phyloP scores from a whole-genome alignment of 2,113 vertebrate species.

The Chascanopsetta lugubris region DNA sequence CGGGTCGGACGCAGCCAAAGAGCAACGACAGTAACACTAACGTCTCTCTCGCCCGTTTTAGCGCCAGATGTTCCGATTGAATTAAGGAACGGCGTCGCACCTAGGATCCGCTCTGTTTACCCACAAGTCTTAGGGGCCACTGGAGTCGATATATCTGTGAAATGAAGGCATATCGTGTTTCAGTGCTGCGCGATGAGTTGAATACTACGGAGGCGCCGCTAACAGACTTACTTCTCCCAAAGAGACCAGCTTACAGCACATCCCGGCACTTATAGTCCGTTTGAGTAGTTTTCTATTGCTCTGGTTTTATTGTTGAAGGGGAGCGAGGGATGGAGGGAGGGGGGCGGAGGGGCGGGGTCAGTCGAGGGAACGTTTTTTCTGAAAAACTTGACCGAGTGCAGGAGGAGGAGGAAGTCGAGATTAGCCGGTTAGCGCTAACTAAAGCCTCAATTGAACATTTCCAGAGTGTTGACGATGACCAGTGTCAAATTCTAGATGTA shows the following conservation, averaged over 20 bases:
- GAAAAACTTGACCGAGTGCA: slow-evolving; percentile 6
- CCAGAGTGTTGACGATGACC: slow-evolving; percentile 17
- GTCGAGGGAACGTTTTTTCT: slow-evolving; percentile 32
- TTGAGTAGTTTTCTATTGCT: slow-evolving; percentile 46
- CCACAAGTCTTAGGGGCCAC: slow-evolving; percentile 45
- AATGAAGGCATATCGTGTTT: slow-evolving; percentile 63
- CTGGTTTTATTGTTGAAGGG: slow-evolving; percentile 17
- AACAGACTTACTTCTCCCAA: slow-evolving; percentile 59
- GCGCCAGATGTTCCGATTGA: slow-evolving; percentile 39
- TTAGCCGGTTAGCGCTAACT: too few relatives aligned
- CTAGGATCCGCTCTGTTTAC: slow-evolving; percentile 38
- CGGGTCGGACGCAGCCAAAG: slow-evolving; percentile 80
- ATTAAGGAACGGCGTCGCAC: slow-evolving; percentile 34
- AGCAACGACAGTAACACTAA: slow-evolving; percentile 63
- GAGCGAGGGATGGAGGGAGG: background rate
- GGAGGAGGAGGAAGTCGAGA: slow-evolving; percentile 11
- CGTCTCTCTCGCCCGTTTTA: slow-evolving; percentile 50
- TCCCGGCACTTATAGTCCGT: slow-evolving; percentile 50
- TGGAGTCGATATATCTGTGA: slow-evolving; percentile 51
- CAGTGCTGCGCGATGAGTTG: slow-evolving; percentile 58
- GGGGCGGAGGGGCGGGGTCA: background rate
- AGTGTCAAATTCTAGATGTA: slow-evolving; percentile 26
- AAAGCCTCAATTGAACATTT: too few relatives aligned
- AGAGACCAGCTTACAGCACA: slow-evolving; percentile 57
- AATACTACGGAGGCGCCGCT: slow-evolving; percentile 49